Percentiles rank a stretch among this genome's conserved stretches.
phyloP scores from a whole-genome alignment of 2,888 invertebrate genomes.

The Volucella zonaria region DNA sequence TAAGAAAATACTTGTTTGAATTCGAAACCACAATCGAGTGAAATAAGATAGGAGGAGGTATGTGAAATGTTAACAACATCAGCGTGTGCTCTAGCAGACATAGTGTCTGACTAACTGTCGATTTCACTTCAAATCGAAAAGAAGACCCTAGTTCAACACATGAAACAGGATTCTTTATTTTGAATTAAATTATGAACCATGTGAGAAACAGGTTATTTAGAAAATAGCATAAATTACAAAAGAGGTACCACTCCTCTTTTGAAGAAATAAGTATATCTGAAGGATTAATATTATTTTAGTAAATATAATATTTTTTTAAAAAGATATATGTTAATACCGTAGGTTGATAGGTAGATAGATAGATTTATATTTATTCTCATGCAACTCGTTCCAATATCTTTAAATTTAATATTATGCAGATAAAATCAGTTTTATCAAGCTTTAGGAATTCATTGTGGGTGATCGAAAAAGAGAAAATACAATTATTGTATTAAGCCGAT shows the following conservation, averaged over 20 bases:
- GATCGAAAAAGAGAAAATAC: background rate
- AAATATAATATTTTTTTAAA: background rate
- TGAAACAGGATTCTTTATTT: constrained; percentile 32
- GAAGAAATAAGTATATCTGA: constrained; percentile 6
- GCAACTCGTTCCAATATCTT: too few species aligned
- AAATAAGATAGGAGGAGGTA: constrained; percentile 21
- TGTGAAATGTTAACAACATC: constrained; percentile 38
- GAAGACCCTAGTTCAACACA: constrained; percentile 22
- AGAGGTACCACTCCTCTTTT: constrained; percentile 26
- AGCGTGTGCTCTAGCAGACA: constrained; percentile 51
- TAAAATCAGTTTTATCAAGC: too few species aligned
- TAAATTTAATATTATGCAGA: too few species aligned
- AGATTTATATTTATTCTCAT: too few species aligned
- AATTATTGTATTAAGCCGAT: too few species aligned
- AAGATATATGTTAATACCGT: background rate
- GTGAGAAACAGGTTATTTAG: constrained; percentile 20
- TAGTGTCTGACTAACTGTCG: constrained; percentile 38
- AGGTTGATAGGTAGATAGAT: background rate
- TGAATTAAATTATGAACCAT: constrained; percentile 34
- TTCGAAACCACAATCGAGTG: constrained; percentile 16
- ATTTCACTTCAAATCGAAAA: constrained; percentile 30
- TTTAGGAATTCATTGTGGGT: background rate
- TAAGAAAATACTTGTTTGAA: constrained; percentile 25
- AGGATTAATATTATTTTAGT: background rate
- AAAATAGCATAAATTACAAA: constrained; percentile 22